Base-by-base conservation (phyloP, 2,797 vertebrate genomes). In the Eulemur rubriventer region DNA sequence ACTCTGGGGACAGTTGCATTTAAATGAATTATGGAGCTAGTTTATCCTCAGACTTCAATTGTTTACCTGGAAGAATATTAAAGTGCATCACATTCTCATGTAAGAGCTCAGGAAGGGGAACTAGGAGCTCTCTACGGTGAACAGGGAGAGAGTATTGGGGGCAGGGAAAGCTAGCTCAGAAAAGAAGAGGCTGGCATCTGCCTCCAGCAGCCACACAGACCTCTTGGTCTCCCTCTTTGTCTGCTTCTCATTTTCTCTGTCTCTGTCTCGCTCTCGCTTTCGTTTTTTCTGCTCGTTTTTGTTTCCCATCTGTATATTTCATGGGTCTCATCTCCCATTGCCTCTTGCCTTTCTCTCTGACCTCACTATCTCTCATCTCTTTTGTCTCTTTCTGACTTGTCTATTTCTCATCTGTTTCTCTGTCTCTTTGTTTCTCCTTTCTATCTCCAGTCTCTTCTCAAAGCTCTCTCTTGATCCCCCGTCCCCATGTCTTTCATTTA, bases 71-170 rank as follows among this genome's bases (percentile, higher is more conserved):
- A 55, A 61, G 78, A 63, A 35, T 12, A 43, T 10, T 35, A 50
- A 50, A 70, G n/a, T 17, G 6, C 28, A 9, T 20, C 17, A 6
- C 11, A 12, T 81, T 81, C 52, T 41, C 73, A 17, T 18, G 2
- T 9, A 46, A 43, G 86, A 94, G n/a, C 18, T 72, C 18, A 48
- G 26, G 35, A 38, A 30, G 38, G 13, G 38, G 4, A 17, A n/a
- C 0, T 0, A 38, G 46, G n/a, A 24, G 65, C 33, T 75, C 2
- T 22, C 43, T 7, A 33, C 5, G 52, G 43, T 76, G 20, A 4
- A 0, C 28, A 11, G 3, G 1, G 18, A 5, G 20, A 43, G 22
- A 33, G 46, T 41, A 7, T 57, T 7, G 46, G 4, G 6, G n/a
- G 8, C 20, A 8, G 7, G 33, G 6, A 9, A 33, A 55, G 20